phyloP scores from a whole-genome alignment of 2,888 invertebrate genomes.

The Lissonota sp. region DNA sequence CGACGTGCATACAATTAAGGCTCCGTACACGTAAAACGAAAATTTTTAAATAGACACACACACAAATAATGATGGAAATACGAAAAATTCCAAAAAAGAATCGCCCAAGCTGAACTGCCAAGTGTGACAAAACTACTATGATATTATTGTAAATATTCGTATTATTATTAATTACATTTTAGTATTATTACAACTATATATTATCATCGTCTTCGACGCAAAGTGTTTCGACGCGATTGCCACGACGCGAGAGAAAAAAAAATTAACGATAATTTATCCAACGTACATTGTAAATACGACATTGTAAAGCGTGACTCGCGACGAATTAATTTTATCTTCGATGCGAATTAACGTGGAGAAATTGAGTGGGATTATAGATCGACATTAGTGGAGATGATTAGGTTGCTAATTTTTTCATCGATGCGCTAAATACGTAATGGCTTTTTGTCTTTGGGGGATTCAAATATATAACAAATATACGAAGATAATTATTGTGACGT shows the following conservation, averaged over 20 bases:
- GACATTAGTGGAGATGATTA: conserved; percentile 46
- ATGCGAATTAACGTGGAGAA: conserved; percentile 25
- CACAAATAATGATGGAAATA: conserved; percentile 2
- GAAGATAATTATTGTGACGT: conserved; percentile 63
- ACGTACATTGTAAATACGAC: conserved; percentile 59
- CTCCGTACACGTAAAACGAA: conserved; percentile 25
- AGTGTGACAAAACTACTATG: conserved; percentile 60
- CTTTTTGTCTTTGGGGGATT: conserved; percentile 52
- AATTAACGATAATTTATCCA: conserved; percentile 34
- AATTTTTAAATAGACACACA: background rate
- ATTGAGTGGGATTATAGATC: conserved; percentile 31
- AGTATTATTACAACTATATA: conserved; percentile 50
- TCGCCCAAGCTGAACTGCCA: conserved; percentile 62
- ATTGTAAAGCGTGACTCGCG: background rate
- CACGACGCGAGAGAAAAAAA: conserved; percentile 19
- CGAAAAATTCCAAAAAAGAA: conserved; percentile 20
- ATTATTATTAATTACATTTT: conserved; percentile 54
- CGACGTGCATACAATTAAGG: conserved; percentile 35
- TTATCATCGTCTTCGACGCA: conserved; percentile 62
- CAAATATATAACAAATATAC: conserved; percentile 49
- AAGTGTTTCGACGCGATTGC: conserved; percentile 42
- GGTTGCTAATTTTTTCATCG: conserved; percentile 63
- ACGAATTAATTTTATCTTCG: conserved; percentile 26
- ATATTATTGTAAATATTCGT: conserved; percentile 58
- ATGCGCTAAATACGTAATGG: conserved; percentile 55